Evolutionary conservation across 2,797 vertebrate species (phyloP).

Genomic region (Gymnopithys bicolor): DNA sequence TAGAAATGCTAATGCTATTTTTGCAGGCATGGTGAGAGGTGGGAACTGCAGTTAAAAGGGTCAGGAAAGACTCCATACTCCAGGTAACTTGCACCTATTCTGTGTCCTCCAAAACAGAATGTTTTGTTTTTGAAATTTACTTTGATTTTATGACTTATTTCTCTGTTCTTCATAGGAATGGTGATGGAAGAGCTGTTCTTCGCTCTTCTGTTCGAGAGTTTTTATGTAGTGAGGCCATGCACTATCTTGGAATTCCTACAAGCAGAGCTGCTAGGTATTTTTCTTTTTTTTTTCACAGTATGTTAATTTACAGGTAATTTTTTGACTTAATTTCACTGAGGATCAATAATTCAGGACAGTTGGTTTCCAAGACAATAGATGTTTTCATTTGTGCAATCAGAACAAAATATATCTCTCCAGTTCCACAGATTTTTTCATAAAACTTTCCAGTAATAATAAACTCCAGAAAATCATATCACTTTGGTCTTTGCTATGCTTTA

Average conservation of each 20-base stretch:
- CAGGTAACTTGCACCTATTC: slow-evolving; percentile 59
- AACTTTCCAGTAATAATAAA: background rate
- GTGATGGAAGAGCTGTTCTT: slow-evolving; percentile 86
- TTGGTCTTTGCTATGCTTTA: background rate
- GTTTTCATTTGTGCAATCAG: background rate
- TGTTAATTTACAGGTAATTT: background rate
- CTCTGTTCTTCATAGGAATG: slow-evolving; percentile 69
- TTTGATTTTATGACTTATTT: background rate
- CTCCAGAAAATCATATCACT: background rate
- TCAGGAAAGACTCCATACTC: slow-evolving; percentile 88
- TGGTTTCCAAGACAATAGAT: background rate
- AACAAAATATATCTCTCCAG: background rate
- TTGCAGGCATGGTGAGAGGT: slow-evolving; percentile 80
- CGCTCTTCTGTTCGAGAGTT: slow-evolving; percentile 86
- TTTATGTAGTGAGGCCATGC: slow-evolving; percentile 86
- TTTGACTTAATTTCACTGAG: background rate
- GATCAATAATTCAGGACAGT: background rate
- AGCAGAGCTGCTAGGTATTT: slow-evolving; percentile 85
- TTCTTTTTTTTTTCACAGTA: background rate
- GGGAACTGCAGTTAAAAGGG: slow-evolving; percentile 87
- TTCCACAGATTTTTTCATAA: background rate
- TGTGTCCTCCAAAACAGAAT: background rate
- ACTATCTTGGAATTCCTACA: slow-evolving; percentile 83
- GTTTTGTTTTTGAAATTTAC: background rate
- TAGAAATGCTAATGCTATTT: slow-evolving; percentile 18